Evolutionary conservation across 2,797 vertebrate genomes (phyloP), one percentile per base, ranked within the genome.

Genomic region (Fistularia tabacaria): DNA sequence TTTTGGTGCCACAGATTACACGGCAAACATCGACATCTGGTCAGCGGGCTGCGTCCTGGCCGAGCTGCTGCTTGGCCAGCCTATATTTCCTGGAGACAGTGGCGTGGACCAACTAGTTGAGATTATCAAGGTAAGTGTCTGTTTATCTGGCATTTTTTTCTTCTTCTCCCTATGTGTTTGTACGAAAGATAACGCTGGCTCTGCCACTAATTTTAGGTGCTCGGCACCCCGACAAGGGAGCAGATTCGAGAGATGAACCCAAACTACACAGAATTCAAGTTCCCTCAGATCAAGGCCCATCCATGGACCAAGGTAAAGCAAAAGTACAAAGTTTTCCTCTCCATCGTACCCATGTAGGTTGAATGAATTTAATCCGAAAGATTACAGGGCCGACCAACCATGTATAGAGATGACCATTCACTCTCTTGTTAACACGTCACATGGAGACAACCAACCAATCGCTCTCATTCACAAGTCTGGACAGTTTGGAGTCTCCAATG

Each of bases 201-300:
- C 14, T 9, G 5, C 15, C 6, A 3, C 42, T 25, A 25, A 25
- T 25, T 25, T 25, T 71, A 97, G 95, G 94, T 97, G 84, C 84
- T 97, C 82, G 95, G 95, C 72, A 97, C 95, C 49, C 95, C 95
- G 37, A 97, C 94, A 38, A 90, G 95, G 89, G 95, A 96, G 87
- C 95, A 97, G 85, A 97, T 97, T 71, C 85, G 95, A 70, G 94
- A 97, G 85, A 97, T 97, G 95, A 97, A 97, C 85, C 95, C 95
- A 10, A 97, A 97, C 83, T 97, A 97, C 78, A 97, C 95, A 73
- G 95, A 97, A 87, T 97, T 97, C 85, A 97, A 97, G 83, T 97
- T 97, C 71, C 95, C 95, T 64, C 95, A 97, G 89, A 97, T 97
- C 81, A 97, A 97, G 93, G 95, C 95, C 77, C 95, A 97, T 73